A percentile compares a stretch with the other conserved stretches of the same genome.
Conservation (phyloP, 2,797 vertebrate species). For the Eulemur mongoz region DNA sequence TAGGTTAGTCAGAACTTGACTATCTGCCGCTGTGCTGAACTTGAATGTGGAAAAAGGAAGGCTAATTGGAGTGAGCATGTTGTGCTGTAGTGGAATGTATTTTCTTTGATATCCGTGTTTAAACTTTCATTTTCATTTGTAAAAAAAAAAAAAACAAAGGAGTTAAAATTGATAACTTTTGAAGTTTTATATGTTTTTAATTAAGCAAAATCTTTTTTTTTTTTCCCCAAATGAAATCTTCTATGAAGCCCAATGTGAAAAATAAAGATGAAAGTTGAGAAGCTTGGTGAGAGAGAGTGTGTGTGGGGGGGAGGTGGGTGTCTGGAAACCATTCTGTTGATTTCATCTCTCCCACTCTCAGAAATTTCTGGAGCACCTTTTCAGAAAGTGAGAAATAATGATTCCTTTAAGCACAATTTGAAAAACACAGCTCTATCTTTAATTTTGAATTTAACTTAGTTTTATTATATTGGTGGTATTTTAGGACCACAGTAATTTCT, state of each 20-base stretch:
- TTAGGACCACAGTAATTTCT: neutral
- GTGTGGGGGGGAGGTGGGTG: too few relatives aligned
- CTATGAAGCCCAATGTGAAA: neutral
- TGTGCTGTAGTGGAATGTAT: neutral
- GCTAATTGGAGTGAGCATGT: neutral
- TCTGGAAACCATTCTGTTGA: neutral
- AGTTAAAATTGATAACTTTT: neutral
- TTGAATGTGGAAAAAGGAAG: neutral
- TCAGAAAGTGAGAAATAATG: conserved; percentile 25
- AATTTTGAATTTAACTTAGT: conserved; percentile 26
- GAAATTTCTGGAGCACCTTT: neutral
- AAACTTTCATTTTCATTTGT: neutral
- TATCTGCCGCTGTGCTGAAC: neutral
- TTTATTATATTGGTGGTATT: neutral
- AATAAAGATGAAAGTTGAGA: neutral
- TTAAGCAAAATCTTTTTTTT: neutral
- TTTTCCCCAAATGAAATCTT: neutral
- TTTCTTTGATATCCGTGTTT: neutral
- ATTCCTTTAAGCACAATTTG: conserved; percentile 9
- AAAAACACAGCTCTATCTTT: neutral
- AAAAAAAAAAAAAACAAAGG: neutral
- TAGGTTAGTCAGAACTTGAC: neutral
- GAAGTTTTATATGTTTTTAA: conserved; percentile 25
- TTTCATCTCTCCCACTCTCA: neutral
- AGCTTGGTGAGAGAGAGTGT: neutral